Evolutionary conservation across 2,113 vertebrate species (phyloP).

Genomic region (Galeopterus variegatus): DNA sequence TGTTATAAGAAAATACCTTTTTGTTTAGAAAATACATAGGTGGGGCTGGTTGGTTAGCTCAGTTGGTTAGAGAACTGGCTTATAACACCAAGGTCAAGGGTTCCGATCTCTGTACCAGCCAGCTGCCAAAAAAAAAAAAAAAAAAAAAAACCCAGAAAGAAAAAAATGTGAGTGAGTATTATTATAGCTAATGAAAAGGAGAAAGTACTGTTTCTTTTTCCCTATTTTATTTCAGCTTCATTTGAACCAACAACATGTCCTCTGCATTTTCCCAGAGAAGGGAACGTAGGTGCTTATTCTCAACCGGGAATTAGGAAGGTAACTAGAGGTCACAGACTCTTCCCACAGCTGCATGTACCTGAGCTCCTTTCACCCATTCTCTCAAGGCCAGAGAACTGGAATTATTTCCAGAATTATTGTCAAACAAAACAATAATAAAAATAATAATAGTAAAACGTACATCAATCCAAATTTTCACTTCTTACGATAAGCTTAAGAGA

Average conservation of each 20-base stretch:
- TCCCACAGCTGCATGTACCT: accelerated
- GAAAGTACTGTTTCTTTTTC: neutral
- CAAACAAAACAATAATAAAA: too few relatives aligned
- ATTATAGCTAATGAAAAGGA: too few relatives aligned
- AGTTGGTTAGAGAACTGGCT: too few relatives aligned
- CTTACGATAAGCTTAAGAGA: neutral
- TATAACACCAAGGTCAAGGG: too few relatives aligned
- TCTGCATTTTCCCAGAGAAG: neutral
- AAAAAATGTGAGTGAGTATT: accelerated
- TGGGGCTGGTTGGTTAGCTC: too few relatives aligned
- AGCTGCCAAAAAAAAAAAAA: too few relatives aligned
- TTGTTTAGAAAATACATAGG: neutral
- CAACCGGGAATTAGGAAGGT: too few relatives aligned
- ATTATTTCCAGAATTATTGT: neutral
- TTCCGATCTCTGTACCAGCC: too few relatives aligned
- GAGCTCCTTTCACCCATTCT: neutral
- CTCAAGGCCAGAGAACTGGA: neutral
- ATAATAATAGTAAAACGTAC: neutral
- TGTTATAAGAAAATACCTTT: neutral
- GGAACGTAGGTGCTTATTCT: neutral
- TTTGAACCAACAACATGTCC: neutral
- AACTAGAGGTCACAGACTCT: neutral
- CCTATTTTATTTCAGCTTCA: neutral
- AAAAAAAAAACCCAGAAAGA: too few relatives aligned
- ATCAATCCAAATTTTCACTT: too few relatives aligned